Percentiles rank a stretch among this genome's conserved stretches.
phyloP scores from a whole-genome alignment of 2,888 invertebrate genomes.

The Ametastegia equiseti region DNA sequence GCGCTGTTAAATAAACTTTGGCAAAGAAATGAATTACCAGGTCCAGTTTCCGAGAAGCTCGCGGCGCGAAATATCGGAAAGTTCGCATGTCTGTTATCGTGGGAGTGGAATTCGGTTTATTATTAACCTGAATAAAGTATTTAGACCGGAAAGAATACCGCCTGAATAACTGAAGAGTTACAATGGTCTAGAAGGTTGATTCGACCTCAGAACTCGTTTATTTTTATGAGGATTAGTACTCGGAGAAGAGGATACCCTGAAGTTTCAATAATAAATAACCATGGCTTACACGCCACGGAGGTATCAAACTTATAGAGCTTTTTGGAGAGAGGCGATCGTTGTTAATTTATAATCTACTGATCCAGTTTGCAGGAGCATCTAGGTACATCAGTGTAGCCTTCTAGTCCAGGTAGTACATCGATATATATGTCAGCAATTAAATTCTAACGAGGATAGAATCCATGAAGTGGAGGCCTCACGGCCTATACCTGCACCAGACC shows the following conservation, averaged over 20 bases:
- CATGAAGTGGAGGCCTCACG: not conserved
- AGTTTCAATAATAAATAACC: slow-evolving; percentile 10
- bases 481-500: not conserved
- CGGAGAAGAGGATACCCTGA: not conserved
- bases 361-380: not conserved
- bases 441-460: slow-evolving; percentile 34
- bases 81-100: not conserved
- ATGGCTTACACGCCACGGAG: not conserved
- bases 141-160: not conserved
- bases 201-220: not conserved
- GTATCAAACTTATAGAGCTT: not conserved
- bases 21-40: too few relatives aligned
- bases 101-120: not conserved
- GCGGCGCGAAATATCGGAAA: too few relatives aligned
- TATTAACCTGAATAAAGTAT: slow-evolving; percentile 11
- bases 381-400: not conserved
- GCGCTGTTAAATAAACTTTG: too few relatives aligned
- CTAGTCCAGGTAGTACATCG: not conserved
- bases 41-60: too few relatives aligned
- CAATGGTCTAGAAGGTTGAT: not conserved
- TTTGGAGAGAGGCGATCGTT: not conserved
- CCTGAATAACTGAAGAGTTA: slow-evolving; percentile 3
- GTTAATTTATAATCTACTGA: slow-evolving; percentile 14
- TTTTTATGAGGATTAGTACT: slow-evolving; percentile 2
- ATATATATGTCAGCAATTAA: slow-evolving; percentile 25